A percentile compares a stretch with the other conserved stretches of the same genome.
Conservation (phyloP, 1,140 invertebrate genomes). For the Drosophila nigrodunni region DNA sequence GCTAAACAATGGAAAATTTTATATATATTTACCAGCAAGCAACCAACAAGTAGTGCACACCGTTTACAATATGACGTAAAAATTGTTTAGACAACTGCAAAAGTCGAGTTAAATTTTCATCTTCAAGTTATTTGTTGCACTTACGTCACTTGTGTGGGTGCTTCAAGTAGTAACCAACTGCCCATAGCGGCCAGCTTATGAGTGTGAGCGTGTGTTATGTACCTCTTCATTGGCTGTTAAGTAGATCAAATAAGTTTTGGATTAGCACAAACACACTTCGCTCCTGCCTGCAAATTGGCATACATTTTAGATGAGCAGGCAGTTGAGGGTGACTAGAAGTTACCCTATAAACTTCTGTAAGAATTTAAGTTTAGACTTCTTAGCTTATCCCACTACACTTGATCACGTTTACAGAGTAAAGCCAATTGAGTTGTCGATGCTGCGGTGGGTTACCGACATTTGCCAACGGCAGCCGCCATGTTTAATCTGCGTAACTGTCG, state of each 20-base stretch:
- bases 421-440: slow-evolving; percentile 55
- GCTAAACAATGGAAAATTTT: slow-evolving; percentile 54
- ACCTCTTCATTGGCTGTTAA: slow-evolving; percentile 15
- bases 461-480: slow-evolving; percentile 34
- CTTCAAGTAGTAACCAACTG: no score
- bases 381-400: no score
- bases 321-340: not conserved
- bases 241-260: slow-evolving; percentile 35
- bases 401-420: slow-evolving; percentile 1
- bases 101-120: slow-evolving; percentile 25
- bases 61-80: slow-evolving; percentile 55
- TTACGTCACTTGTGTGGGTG: slow-evolving; percentile 60
- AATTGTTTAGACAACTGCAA: slow-evolving; percentile 61
- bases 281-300: slow-evolving; percentile 23
- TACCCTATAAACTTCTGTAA: not conserved
- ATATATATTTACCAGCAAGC: not conserved
- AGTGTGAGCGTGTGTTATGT: not conserved
- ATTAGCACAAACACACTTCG: slow-evolving; percentile 35
- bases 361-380: no score
- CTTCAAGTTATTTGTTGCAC: slow-evolving; percentile 36
- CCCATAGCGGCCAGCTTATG: slow-evolving; percentile 32
- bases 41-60: not conserved
- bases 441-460: slow-evolving; percentile 36
- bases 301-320: not conserved
- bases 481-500: slow-evolving; percentile 47